These are phyloP conservation scores for Vulpes lagopus DNA, from an alignment of 2,113 vertebrate species.

Conservation along the genomic window DNA sequence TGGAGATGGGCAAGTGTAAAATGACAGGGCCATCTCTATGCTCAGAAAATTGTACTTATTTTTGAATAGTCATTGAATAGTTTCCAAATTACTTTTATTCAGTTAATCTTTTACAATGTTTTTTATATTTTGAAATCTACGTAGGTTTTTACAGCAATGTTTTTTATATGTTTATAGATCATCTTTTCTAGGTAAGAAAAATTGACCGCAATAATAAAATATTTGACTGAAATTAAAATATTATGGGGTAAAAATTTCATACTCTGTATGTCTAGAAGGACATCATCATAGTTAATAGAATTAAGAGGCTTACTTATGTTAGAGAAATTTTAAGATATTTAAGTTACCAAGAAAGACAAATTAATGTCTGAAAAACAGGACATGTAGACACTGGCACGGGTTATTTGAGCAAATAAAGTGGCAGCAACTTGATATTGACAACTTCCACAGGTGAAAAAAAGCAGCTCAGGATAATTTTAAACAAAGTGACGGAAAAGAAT, in stretches of 20 bases:
- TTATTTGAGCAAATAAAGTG: background rate
- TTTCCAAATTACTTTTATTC: slow-evolving; percentile 52
- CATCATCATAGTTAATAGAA: slow-evolving; percentile 18
- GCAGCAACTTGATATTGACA: background rate
- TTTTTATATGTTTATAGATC: slow-evolving; percentile 23
- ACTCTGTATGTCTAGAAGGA: background rate
- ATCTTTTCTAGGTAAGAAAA: slow-evolving; percentile 52
- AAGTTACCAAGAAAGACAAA: slow-evolving; percentile 49
- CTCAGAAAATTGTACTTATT: slow-evolving; percentile 42
- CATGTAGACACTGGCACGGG: background rate
- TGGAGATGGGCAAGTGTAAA: background rate
- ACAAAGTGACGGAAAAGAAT: background rate
- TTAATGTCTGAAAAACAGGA: slow-evolving; percentile 43
- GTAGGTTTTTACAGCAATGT: slow-evolving; percentile 19
- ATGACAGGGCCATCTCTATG: background rate
- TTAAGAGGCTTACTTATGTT: background rate
- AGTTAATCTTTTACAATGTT: background rate
- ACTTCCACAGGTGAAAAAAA: background rate
- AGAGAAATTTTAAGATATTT: slow-evolving; percentile 33
- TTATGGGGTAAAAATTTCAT: background rate
- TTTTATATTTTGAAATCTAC: slow-evolving; percentile 57
- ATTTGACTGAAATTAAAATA: slow-evolving; percentile 30
- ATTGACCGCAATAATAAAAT: slow-evolving; percentile 44
- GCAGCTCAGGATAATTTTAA: background rate
- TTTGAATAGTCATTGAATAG: background rate